These are phyloP conservation scores for Palythoa caribaeorum DNA, from an alignment of 92 coral and sea anemone species.

Conservation along the genomic window DNA sequence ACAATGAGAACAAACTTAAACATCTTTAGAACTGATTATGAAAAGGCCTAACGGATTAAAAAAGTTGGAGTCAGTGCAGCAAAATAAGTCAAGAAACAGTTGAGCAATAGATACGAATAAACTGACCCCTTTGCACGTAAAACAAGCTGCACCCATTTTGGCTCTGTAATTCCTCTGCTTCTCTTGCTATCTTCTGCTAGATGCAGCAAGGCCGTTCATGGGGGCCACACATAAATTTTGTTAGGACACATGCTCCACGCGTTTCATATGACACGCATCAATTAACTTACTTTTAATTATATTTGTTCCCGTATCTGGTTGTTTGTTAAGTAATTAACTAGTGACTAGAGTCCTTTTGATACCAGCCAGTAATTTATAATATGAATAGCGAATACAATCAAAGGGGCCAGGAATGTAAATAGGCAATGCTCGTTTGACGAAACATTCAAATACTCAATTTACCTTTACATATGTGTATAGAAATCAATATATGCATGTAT, in stretches of 20 bases:
- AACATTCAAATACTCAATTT: neutral
- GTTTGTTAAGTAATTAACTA: conserved; percentile 13
- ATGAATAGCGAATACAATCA: neutral
- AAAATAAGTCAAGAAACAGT: neutral
- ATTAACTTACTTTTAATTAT: neutral
- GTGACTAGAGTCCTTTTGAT: conserved; percentile 1
- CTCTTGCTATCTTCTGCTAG: neutral
- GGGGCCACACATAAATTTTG: neutral
- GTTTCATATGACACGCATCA: neutral
- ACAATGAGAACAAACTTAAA: neutral
- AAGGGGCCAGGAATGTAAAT: neutral
- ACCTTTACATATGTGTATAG: neutral
- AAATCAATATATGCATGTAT: neutral
- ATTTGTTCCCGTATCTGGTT: neutral
- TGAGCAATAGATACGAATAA: neutral
- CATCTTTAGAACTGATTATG: neutral
- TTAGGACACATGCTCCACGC: neutral
- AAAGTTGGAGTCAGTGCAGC: neutral
- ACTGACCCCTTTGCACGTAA: conserved; percentile 1
- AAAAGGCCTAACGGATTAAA: neutral
- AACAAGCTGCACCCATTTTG: neutral
- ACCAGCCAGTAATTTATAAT: neutral
- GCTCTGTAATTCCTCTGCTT: neutral
- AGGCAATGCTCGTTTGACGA: neutral
- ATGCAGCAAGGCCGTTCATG: neutral